Base-by-base conservation (phyloP, 2,888 invertebrate species). In the Mechanitis messenoides region DNA sequence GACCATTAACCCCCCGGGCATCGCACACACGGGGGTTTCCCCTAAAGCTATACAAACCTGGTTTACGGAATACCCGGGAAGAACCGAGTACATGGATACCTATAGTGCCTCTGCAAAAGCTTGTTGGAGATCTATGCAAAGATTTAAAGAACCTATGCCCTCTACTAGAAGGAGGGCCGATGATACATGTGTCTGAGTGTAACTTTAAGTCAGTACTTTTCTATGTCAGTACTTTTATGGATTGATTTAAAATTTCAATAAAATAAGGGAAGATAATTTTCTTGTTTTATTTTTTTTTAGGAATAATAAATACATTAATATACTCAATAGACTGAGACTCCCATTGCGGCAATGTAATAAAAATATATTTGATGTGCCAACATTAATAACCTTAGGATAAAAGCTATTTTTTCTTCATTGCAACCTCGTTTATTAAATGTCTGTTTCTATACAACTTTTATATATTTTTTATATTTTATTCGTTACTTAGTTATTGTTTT, bases 41-140 rank as follows among this genome's bases (percentile, higher is more conserved):
- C 92, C 93, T 0, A 79, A 85, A 55, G 79, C 90, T 0, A 75
- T 92, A 12, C 84, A 89, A 58, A 83, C 86, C 31, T 93, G 91
- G 90, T 91, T 90, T 68, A 78, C 85, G 0, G 90, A 87, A n/a
- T 91, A 80, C 70, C 92, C 92, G 0, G 92, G 92, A 0, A 82
- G 91, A 46, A 90, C 92, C 0, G 94, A 94, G 71, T 94, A 93
- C 68, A 85, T 84, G 84, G 93, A 93, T 66, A 91, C 90, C 0
- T 91, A 92, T 61, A 92, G 92, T 68, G 91, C 92, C 45, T 76
- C 91, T n/a, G 93, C 92, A 0, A 80, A 92, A 59, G 90, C 91
- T 1, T 91, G 92, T 64, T 91, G 92, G 77, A 89, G 91, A 57
- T 92, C 91, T 55, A 92, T 92, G 75, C 93, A 93, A 72, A 91